Evolutionary conservation across 2,888 invertebrate species (phyloP).

Genomic region (Acanthosepion esculentum): DNA sequence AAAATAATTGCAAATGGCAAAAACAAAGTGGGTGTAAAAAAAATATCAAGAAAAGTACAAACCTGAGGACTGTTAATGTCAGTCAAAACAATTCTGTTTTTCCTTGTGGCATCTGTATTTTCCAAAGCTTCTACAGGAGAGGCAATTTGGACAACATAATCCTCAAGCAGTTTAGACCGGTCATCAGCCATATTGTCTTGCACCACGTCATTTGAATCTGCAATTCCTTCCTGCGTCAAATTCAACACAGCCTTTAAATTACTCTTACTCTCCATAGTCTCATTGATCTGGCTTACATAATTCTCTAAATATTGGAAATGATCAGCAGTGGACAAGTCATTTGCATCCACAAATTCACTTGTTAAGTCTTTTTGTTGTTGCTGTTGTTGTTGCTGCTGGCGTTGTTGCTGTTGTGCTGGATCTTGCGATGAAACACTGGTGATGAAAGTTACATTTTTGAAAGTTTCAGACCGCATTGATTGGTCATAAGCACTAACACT

Average conservation of each 20-base stretch:
- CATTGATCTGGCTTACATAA: constrained; percentile 34
- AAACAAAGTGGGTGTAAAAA: not conserved
- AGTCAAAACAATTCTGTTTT: constrained; percentile 34
- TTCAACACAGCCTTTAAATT: constrained; percentile 39
- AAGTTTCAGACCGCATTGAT: not conserved
- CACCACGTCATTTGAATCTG: not conserved
- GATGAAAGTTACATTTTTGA: constrained; percentile 43
- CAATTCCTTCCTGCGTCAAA: constrained; percentile 35
- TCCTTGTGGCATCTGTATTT: not conserved
- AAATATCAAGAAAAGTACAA: not conserved
- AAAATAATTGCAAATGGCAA: not conserved
- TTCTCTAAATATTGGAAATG: constrained; percentile 36
- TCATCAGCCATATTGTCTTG: not conserved
- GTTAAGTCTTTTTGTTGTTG: not conserved
- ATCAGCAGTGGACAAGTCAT: constrained; percentile 36
- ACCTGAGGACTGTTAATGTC: not conserved
- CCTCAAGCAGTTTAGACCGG: not conserved
- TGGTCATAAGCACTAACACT: constrained; percentile 40
- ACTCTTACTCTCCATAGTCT: constrained; percentile 40
- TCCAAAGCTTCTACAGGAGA: not conserved
- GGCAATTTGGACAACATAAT: not conserved
- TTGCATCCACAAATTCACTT: not conserved
- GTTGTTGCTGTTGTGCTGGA: not conserved
- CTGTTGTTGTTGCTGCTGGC: not conserved
- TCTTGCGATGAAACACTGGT: not conserved